Percentiles rank a stretch among this genome's conserved stretches.
Evolutionary conservation across 2,113 vertebrate species (phyloP).

Genomic region (Salminus brasiliensis): DNA sequence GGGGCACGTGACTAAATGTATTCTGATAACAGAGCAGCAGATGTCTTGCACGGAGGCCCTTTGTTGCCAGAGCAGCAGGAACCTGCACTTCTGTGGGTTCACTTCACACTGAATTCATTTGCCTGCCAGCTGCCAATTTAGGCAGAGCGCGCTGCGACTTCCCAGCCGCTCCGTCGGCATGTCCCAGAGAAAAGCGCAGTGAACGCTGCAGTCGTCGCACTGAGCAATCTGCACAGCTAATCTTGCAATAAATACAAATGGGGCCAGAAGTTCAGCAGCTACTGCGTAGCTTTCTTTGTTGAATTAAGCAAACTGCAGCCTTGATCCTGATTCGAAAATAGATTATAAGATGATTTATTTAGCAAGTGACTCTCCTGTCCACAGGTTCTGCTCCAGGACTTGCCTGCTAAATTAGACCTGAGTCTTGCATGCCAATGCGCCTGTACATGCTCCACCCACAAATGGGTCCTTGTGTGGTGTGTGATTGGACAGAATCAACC

Average conservation of each 20-base stretch:
- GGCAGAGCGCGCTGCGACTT: conserved; percentile 60
- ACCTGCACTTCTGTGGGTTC: conserved; percentile 84
- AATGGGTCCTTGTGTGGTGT: neutral
- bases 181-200: conserved; percentile 67
- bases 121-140: conserved; percentile 91
- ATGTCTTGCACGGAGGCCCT: conserved; percentile 89
- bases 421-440: neutral
- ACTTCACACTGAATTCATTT: conserved; percentile 92
- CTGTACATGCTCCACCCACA: neutral
- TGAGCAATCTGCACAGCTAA: conserved; percentile 72
- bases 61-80: conserved; percentile 91
- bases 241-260: conserved; percentile 32
- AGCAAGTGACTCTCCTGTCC: neutral
- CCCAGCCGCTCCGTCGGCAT: conserved; percentile 65
- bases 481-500: neutral
- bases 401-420: neutral
- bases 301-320: neutral
- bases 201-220: conserved; percentile 67
- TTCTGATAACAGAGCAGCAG: conserved; percentile 91
- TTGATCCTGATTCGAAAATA: conserved; percentile 5
- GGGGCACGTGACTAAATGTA: conserved; percentile 83
- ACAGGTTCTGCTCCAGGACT: neutral
- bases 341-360: neutral
- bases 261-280: conserved; percentile 30
- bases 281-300: neutral